A percentile compares a stretch with the other conserved stretches of the same genome.
These are phyloP conservation scores for Nasonia giraulti DNA, from an alignment of 1,140 invertebrate genomes.

Conservation along the genomic window DNA sequence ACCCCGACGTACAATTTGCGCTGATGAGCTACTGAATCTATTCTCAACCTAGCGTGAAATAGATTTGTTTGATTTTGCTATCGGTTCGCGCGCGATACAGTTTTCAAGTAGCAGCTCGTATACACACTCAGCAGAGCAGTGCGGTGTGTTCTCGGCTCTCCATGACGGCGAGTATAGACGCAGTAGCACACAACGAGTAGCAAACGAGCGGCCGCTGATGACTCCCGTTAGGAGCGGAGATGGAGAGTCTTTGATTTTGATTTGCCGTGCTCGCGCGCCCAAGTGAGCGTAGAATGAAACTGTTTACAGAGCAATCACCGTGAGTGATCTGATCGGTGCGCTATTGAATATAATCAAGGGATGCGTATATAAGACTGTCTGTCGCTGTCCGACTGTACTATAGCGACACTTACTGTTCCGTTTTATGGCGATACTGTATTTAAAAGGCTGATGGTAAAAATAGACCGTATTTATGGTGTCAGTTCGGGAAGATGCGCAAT, in stretches of 20 bases:
- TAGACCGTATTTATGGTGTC: too few species aligned
- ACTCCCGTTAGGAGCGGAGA: constrained; percentile 39
- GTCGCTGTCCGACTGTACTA: not conserved
- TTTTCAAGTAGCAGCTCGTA: not conserved
- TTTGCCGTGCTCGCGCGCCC: constrained; percentile 3
- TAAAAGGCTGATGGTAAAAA: too few species aligned
- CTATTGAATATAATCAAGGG: constrained; percentile 35
- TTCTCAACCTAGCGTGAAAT: not conserved
- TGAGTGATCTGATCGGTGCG: constrained; percentile 40
- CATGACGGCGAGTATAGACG: not conserved
- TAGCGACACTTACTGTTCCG: not conserved
- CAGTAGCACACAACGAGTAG: not conserved
- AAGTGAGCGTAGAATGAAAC: constrained; percentile 34
- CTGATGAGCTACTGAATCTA: not conserved
- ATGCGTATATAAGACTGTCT: not conserved
- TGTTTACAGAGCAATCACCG: constrained; percentile 45
- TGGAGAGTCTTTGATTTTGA: constrained; percentile 32
- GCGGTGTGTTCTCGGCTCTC: not conserved
- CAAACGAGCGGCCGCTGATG: constrained; percentile 28
- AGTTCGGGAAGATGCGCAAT: too few species aligned
- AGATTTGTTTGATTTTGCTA: not conserved
- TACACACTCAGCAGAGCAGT: not conserved
- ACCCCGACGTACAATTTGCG: not conserved
- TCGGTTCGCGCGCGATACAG: not conserved
- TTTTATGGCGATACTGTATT: not conserved